Conservation (phyloP, 2,888 invertebrate genomes). For the Pterobdella sp. region DNA sequence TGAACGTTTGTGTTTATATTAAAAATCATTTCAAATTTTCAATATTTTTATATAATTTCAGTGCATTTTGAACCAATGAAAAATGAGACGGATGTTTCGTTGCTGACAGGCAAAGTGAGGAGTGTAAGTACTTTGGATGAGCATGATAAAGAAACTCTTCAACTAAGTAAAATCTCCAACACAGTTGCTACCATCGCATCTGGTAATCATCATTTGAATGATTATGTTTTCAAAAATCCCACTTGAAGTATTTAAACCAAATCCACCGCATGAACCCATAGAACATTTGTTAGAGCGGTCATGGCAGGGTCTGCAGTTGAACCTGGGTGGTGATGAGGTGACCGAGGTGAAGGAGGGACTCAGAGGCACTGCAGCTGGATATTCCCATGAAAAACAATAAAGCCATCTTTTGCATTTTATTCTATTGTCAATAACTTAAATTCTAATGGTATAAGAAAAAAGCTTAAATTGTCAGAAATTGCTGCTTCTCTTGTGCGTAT, state of each 20-base stretch:
- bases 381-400: conserved; percentile 37
- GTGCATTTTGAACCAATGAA: background rate
- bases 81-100: conserved; percentile 42
- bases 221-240: background rate
- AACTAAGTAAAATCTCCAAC: background rate
- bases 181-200: background rate
- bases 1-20: background rate
- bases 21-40: background rate
- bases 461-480: too few relatives aligned
- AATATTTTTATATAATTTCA: background rate
- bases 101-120: conserved; percentile 60
- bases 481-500: too few relatives aligned
- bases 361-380: conserved; percentile 63
- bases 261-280: conserved; percentile 46
- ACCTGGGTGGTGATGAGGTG: conserved; percentile 66
- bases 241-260: background rate
- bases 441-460: too few relatives aligned
- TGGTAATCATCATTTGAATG: background rate
- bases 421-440: too few relatives aligned
- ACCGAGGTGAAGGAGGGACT: conserved; percentile 64
- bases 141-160: background rate
- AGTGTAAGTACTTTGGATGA: conserved; percentile 30
- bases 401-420: too few relatives aligned
- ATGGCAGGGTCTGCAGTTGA: conserved; percentile 80
- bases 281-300: conserved; percentile 62